Conservation (phyloP, 2,888 invertebrate genomes). For the Apocheima hispidaria region DNA sequence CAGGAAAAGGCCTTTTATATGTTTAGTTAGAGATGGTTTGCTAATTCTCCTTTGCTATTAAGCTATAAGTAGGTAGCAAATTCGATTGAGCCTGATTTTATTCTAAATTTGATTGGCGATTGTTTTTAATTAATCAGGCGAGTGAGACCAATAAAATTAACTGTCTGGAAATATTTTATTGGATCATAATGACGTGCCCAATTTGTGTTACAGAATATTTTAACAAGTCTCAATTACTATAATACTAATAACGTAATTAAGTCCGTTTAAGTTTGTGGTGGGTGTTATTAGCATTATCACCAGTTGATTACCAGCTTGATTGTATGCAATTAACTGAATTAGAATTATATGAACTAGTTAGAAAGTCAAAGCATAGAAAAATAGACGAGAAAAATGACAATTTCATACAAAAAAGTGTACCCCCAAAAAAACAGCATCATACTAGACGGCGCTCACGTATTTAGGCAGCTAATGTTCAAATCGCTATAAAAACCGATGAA, state of each 20-base stretch:
- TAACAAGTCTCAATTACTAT: conserved; percentile 23
- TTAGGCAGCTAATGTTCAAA: too few species aligned
- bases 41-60: neutral
- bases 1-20: too few species aligned
- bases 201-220: conserved; percentile 25
- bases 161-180: neutral
- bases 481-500: too few species aligned
- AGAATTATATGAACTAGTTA: neutral
- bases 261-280: neutral
- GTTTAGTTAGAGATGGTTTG: too few species aligned
- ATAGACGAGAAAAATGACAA: too few species aligned
- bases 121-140: neutral
- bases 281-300: conserved; percentile 2
- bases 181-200: conserved; percentile 1
- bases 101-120: neutral
- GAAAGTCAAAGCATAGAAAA: neutral
- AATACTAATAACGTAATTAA: neutral
- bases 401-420: too few species aligned
- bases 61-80: too few species aligned
- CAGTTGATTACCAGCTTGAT: neutral
- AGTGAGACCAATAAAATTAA: neutral
- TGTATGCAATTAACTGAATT: too few species aligned
- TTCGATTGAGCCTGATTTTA: neutral
- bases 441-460: too few species aligned
- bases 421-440: too few species aligned